A percentile compares a stretch with the other conserved stretches of the same genome.
phyloP scores from a whole-genome alignment of 2,797 vertebrate genomes.

The Alfaro cultratus region DNA sequence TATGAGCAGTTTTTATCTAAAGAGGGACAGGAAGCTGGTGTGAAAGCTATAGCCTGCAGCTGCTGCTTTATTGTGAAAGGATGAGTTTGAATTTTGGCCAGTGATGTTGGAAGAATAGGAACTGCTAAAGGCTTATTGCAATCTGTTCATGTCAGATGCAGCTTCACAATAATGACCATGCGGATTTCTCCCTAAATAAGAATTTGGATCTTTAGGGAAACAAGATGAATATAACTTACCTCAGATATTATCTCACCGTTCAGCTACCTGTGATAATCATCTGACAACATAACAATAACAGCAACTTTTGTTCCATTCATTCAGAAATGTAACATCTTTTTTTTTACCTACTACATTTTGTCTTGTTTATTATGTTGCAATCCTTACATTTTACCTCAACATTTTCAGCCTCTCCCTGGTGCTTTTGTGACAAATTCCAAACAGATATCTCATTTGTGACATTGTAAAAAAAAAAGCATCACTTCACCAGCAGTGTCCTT shows the following conservation, averaged over 20 bases:
- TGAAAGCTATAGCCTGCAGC: neutral
- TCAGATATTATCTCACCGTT: neutral
- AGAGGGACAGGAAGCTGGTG: neutral
- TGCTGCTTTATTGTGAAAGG: neutral
- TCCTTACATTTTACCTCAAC: neutral
- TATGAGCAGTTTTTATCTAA: neutral
- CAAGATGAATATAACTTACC: neutral
- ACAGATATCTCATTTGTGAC: neutral
- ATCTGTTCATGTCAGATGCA: neutral
- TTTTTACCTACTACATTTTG: neutral
- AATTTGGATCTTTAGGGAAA: neutral
- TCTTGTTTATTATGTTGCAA: neutral
- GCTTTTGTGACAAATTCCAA: slow-evolving; percentile 12
- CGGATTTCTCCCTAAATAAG: neutral
- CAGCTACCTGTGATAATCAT: neutral
- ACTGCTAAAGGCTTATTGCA: neutral
- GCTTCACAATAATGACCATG: neutral
- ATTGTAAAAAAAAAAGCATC: neutral
- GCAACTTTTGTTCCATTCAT: neutral
- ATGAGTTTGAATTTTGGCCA: neutral
- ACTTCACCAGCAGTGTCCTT: slow-evolving; percentile 3
- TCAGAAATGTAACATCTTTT: neutral
- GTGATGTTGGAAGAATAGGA: neutral
- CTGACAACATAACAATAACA: neutral
- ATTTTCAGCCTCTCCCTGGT: neutral